A percentile compares a stretch with the other conserved stretches of the same genome.
phyloP scores from a whole-genome alignment of 2,888 invertebrate species.

The Epirrhoe tristata region DNA sequence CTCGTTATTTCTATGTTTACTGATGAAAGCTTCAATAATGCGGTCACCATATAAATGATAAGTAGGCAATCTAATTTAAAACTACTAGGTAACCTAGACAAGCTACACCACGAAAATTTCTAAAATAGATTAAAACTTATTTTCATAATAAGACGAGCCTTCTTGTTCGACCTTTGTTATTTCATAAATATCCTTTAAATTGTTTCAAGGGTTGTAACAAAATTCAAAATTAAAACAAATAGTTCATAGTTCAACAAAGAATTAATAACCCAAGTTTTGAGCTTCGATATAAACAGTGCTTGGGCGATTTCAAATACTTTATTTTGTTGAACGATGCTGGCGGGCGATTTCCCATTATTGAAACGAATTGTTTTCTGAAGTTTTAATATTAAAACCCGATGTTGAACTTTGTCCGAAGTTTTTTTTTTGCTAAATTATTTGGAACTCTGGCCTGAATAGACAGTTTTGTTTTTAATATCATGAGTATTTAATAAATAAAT shows the following conservation, averaged over 20 bases:
- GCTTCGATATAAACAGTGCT: constrained; percentile 70
- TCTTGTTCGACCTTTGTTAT: not conserved
- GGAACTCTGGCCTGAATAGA: constrained; percentile 35
- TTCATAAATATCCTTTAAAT: not conserved
- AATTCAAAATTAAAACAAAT: constrained; percentile 25
- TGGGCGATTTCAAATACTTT: constrained; percentile 71
- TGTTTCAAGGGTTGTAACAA: constrained; percentile 4
- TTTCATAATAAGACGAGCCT: not conserved
- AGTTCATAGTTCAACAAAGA: constrained; percentile 45
- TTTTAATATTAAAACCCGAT: constrained; percentile 71
- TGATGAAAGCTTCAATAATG: too few species aligned
- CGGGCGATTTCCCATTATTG: constrained; percentile 74
- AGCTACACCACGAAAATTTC: too few species aligned
- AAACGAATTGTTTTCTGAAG: constrained; percentile 77
- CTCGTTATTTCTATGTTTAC: too few species aligned
- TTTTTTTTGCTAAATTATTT: constrained; percentile 55
- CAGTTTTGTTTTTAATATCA: not conserved
- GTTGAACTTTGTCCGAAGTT: constrained; percentile 58
- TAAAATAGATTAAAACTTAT: not conserved
- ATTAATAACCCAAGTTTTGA: constrained; percentile 63
- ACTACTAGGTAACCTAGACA: too few species aligned
- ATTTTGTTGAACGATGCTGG: constrained; percentile 69
- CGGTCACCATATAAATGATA: too few species aligned
- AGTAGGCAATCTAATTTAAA: too few species aligned
- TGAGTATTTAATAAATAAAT: not conserved